Conservation (phyloP, 2,113 vertebrate genomes). For the Scomber colias region DNA sequence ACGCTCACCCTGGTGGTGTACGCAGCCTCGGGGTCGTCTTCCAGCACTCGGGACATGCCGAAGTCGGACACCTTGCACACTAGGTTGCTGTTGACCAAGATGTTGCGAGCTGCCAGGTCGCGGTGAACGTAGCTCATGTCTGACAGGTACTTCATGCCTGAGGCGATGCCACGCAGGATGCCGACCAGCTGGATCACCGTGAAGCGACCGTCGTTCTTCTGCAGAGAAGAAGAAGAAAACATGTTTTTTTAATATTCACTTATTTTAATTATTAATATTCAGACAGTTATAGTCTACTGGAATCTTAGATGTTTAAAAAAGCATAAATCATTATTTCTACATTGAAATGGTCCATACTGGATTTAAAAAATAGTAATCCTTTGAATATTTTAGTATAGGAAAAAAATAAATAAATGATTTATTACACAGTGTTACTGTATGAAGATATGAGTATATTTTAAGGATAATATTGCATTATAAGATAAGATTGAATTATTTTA, state of each 20-base stretch:
- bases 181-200: constrained; percentile 98
- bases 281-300: neutral
- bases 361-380: no score
- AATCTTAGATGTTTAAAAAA: neutral
- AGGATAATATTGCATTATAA: no score
- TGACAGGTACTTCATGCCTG: constrained; percentile 98
- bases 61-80: constrained; percentile 99
- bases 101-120: constrained; percentile 96
- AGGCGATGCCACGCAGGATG: constrained; percentile 96
- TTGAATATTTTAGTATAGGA: no score
- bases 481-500: no score
- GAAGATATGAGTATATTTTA: no score
- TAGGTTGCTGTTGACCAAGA: constrained; percentile 97
- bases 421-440: no score
- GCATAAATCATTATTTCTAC: no score
- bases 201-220: constrained; percentile 99
- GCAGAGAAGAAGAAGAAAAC: neutral
- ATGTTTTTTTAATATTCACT: neutral
- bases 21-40: constrained; percentile 96
- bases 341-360: no score
- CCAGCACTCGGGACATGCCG: constrained; percentile 96
- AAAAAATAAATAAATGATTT: no score
- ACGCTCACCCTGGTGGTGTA: constrained; percentile 94
- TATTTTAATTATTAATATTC: no score
- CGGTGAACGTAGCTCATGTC: constrained; percentile 99